A percentile compares a stretch with the other conserved stretches of the same genome.
Conservation (phyloP, 2,888 invertebrate species). For the Calameuta filiformis region DNA sequence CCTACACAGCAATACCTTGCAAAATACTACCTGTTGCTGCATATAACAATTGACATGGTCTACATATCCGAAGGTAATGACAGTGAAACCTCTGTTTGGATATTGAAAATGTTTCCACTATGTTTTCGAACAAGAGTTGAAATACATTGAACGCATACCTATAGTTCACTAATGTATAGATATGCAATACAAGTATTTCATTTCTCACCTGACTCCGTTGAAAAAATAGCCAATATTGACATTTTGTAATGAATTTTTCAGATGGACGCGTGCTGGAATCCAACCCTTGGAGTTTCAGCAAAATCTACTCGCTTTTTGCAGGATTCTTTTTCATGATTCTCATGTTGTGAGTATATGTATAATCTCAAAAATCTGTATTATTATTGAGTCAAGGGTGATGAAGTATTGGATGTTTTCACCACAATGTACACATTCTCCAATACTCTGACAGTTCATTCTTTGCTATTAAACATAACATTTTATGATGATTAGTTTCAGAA, state of each 20-base stretch:
- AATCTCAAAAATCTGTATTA: neutral
- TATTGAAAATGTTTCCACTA: too few relatives aligned
- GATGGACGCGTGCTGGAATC: slow-evolving; percentile 38
- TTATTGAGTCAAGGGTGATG: too few relatives aligned
- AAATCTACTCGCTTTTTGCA: slow-evolving; percentile 35
- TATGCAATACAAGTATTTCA: too few relatives aligned
- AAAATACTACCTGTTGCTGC: too few relatives aligned
- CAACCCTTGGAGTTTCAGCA: slow-evolving; percentile 37
- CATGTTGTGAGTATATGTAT: slow-evolving; percentile 45
- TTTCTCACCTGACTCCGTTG: too few relatives aligned
- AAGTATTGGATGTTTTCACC: too few relatives aligned
- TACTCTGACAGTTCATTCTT: neutral
- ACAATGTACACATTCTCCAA: too few relatives aligned
- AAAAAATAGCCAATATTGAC: neutral
- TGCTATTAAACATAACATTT: too few relatives aligned
- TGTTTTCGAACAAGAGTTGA: too few relatives aligned
- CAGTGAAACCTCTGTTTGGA: slow-evolving; percentile 5
- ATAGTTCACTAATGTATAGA: too few relatives aligned
- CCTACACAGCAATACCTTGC: too few relatives aligned
- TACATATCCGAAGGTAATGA: slow-evolving; percentile 34
- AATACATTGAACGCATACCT: too few relatives aligned
- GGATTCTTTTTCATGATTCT: slow-evolving; percentile 41
- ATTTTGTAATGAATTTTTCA: slow-evolving; percentile 18
- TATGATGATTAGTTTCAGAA: slow-evolving; percentile 40
- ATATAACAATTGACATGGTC: slow-evolving; percentile 26